Base-by-base conservation (phyloP, 2,797 vertebrate species). In the Tokudaia muenninki region DNA sequence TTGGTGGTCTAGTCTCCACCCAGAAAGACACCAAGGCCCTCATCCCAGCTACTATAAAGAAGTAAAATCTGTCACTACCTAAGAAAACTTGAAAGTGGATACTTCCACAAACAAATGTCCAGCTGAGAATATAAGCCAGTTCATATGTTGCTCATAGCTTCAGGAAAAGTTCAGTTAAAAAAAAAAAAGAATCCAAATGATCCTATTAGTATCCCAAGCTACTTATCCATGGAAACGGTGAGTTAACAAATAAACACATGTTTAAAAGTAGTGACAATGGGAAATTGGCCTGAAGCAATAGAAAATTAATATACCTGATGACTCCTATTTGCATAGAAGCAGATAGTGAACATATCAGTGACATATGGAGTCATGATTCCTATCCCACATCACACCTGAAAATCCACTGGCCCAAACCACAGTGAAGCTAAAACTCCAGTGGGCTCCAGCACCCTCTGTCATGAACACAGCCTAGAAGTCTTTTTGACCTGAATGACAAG, bases 401-500 rank as follows among this genome's bases (percentile, higher is more conserved):
- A 34, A 88, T 34, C 11, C 29, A 79, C 17, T 1, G 17, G 87
- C 67, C n/a, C 47, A 91, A 94, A 89, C 44, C 5, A 87, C 52
- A 4, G 6, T 34, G 21, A 80, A 52, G 29, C 21, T 74, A 50
- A 91, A 8, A 34, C 29, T 78, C 52, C 29, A 31, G 29, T 34
- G 37, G 47, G n/a, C 55, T 91, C 47, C 12, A 19, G 34, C 9
- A 82, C 12, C 75, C 1, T 37, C 16, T 90, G 22, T 19, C 47
- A 87, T 24, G 16, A 95, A 91, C 26, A 97, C 93, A n/a, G n/a
- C 9, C 31, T 97, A 26, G 10, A 34, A 34, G 11, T 57, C 31
- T 90, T 84, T 72, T 84, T 92, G 34, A 89, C 3, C 29, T n/a
- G 72, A 82, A 94, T 89, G 22, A 61, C 11, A 3, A 80, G 8